Conservation (phyloP, 2,888 invertebrate genomes). For the Cephonodes hylas region DNA sequence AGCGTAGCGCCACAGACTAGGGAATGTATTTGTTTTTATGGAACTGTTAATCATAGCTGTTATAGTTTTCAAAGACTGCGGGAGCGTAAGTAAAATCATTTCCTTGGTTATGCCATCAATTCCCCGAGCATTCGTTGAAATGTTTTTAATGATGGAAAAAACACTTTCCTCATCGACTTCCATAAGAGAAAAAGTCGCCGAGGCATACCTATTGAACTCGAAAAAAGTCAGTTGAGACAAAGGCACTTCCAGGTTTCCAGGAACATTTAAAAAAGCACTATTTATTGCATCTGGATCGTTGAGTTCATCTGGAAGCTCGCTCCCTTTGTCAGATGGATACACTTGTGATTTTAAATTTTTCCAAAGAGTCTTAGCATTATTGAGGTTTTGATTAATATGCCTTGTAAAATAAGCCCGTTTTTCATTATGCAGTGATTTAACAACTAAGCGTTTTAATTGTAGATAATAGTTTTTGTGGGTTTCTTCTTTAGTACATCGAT, state of each 20-base stretch:
- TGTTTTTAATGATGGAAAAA: background rate
- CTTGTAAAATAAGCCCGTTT: slow-evolving; percentile 12
- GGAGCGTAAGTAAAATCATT: background rate
- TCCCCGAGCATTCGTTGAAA: background rate
- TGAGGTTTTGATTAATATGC: background rate
- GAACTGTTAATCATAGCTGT: background rate
- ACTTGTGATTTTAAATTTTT: background rate
- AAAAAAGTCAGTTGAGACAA: background rate
- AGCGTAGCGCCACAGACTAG: no score
- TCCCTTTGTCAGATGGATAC: background rate
- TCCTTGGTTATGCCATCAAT: no score
- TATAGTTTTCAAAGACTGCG: background rate
- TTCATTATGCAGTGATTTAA: background rate
- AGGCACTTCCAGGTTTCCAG: background rate
- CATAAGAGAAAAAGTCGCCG: background rate
- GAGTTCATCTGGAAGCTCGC: background rate
- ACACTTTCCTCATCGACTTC: background rate
- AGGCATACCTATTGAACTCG: background rate
- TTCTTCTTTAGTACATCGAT: background rate
- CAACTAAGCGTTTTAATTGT: slow-evolving; percentile 8
- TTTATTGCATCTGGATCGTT: slow-evolving; percentile 6
- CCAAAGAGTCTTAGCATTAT: background rate
- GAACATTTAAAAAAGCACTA: background rate
- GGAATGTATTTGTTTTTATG: no score
- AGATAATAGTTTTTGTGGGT: slow-evolving; percentile 6